phyloP scores from a whole-genome alignment of 2,888 invertebrate species.

The Agrotis puta region DNA sequence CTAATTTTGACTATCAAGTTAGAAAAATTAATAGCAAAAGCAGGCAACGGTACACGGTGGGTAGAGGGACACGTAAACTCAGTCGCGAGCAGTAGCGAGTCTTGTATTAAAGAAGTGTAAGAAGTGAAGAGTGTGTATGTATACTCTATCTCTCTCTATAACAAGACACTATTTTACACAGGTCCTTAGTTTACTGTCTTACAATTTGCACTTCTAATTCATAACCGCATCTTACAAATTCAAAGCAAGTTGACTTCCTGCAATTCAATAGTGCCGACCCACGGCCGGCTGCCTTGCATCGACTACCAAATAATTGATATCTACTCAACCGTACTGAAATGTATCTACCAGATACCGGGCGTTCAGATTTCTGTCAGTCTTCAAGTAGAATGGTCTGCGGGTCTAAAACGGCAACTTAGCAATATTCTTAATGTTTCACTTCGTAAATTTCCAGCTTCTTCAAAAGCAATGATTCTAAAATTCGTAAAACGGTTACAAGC shows the following conservation, averaged over 20 bases:
- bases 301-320: slow-evolving; percentile 79
- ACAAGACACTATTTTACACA: background rate
- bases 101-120: too few relatives aligned
- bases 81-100: too few relatives aligned
- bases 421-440: too few relatives aligned
- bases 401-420: slow-evolving; percentile 27
- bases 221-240: slow-evolving; percentile 69
- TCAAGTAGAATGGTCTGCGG: slow-evolving; percentile 46
- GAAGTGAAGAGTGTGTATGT: too few relatives aligned
- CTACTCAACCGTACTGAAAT: slow-evolving; percentile 72
- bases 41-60: too few relatives aligned
- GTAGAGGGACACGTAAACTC: too few relatives aligned
- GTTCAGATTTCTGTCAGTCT: slow-evolving; percentile 51
- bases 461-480: too few relatives aligned
- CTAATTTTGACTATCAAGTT: too few relatives aligned
- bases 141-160: background rate
- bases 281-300: slow-evolving; percentile 67
- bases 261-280: slow-evolving; percentile 66
- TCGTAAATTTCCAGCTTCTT: too few relatives aligned
- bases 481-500: too few relatives aligned
- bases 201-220: slow-evolving; percentile 37
- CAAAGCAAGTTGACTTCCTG: slow-evolving; percentile 70
- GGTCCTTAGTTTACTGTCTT: background rate
- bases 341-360: slow-evolving; percentile 60
- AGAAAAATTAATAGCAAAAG: too few relatives aligned